Conservation (phyloP, 2,888 invertebrate species). For the Stegana nigrithorax region DNA sequence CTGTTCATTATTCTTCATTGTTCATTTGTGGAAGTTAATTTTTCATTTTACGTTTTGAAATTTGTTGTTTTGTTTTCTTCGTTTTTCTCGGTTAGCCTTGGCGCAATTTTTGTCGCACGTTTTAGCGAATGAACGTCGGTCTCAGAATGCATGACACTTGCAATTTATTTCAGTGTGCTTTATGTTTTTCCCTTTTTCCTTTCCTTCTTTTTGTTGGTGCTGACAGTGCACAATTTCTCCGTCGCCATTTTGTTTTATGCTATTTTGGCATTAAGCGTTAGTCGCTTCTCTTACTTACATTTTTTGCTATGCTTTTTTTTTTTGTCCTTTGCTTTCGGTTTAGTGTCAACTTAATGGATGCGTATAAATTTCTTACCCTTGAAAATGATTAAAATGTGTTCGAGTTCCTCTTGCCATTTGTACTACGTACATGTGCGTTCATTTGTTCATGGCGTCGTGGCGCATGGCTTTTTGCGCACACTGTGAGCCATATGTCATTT, state of each 20-base stretch:
- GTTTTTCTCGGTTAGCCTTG: neutral
- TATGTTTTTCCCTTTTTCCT: conserved; percentile 8
- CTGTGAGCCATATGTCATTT: conserved; percentile 5
- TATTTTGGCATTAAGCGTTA: too few relatives aligned
- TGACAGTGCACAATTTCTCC: conserved; percentile 22
- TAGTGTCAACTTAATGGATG: conserved; percentile 12
- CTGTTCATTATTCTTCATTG: conserved; percentile 46
- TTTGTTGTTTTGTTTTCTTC: neutral
- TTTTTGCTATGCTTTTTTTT: neutral
- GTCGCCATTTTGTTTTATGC: conserved; percentile 27
- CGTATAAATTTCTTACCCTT: conserved; percentile 19
- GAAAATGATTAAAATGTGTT: conserved; percentile 22
- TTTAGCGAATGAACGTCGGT: too few relatives aligned
- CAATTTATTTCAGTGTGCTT: conserved; percentile 36
- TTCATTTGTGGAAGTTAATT: conserved; percentile 27
- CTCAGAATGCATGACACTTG: conserved; percentile 40
- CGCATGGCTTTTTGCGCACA: conserved; percentile 10
- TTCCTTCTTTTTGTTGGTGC: conserved; percentile 10
- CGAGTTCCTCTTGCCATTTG: conserved; percentile 13
- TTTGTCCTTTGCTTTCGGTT: neutral
- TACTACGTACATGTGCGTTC: conserved; percentile 12
- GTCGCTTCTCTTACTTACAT: neutral
- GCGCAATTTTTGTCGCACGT: conserved; percentile 10
- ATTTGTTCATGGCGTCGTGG: conserved; percentile 9
- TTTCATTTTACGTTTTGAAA: conserved; percentile 4